Conservation (phyloP, 2,113 vertebrate genomes). For the Symphodus melops region DNA sequence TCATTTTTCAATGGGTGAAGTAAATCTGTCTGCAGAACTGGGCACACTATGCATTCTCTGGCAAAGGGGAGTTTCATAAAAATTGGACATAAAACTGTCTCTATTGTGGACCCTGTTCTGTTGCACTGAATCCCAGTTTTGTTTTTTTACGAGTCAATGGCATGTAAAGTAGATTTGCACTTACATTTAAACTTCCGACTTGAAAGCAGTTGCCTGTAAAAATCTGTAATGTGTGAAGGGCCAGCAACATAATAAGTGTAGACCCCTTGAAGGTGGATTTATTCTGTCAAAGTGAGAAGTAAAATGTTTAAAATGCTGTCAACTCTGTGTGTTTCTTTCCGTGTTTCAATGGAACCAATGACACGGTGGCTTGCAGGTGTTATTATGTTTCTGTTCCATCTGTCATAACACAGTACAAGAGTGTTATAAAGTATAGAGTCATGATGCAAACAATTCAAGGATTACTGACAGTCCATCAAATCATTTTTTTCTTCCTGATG, state of each 20-base stretch:
- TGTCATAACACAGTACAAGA: constrained; percentile 10
- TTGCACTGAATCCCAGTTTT: too few species aligned
- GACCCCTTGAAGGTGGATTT: neutral
- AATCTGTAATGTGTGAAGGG: neutral
- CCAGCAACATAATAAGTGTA: neutral
- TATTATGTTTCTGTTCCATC: constrained; percentile 33
- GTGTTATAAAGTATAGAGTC: constrained; percentile 3
- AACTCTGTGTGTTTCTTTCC: constrained; percentile 4
- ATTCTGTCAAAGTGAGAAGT: neutral
- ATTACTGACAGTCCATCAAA: constrained; percentile 1
- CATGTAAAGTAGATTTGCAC: too few species aligned
- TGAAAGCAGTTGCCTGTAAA: neutral
- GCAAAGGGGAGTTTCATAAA: too few species aligned
- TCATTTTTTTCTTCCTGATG: neutral
- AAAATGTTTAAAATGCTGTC: neutral
- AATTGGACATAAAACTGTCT: too few species aligned
- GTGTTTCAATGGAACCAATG: constrained; percentile 20
- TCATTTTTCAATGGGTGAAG: too few species aligned
- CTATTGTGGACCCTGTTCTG: too few species aligned
- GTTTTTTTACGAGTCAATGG: too few species aligned
- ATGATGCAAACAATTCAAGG: constrained; percentile 1
- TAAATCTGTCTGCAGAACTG: too few species aligned
- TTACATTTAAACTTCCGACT: too few species aligned
- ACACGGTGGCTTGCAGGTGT: constrained; percentile 22
- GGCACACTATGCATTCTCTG: too few species aligned